These are phyloP conservation scores for Rhaphigaster nebulosa DNA, from an alignment of 2,888 invertebrate species.

Conservation along the genomic window DNA sequence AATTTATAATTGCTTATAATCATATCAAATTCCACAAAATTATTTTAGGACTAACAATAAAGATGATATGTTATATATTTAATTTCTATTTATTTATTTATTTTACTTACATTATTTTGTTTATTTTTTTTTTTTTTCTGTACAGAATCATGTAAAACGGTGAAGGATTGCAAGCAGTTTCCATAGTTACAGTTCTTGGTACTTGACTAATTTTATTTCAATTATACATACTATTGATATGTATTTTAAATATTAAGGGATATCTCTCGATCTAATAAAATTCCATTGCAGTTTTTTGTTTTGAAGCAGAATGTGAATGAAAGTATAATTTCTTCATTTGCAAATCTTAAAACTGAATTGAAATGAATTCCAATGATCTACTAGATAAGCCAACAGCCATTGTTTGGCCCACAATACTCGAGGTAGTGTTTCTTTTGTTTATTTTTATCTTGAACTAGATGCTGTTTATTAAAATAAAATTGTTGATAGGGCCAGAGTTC, in stretches of 20 bases:
- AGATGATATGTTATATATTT: neutral
- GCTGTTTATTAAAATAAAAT: neutral
- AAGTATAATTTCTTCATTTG: neutral
- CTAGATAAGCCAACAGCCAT: slow-evolving; percentile 31
- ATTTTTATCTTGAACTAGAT: neutral
- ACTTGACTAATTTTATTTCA: neutral
- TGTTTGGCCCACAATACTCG: slow-evolving; percentile 9
- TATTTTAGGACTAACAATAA: neutral
- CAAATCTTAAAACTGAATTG: neutral
- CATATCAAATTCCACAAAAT: neutral
- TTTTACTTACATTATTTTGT: neutral
- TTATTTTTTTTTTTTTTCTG: neutral
- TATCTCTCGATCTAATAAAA: neutral
- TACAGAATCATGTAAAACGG: neutral
- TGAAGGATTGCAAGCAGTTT: neutral
- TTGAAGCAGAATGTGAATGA: neutral
- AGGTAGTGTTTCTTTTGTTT: slow-evolving; percentile 20
- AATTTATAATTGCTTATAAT: neutral
- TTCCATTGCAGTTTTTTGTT: neutral
- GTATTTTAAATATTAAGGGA: neutral
- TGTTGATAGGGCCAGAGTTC: slow-evolving; percentile 22
- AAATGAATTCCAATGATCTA: slow-evolving; percentile 34
- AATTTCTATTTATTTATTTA: neutral
- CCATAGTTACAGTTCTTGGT: neutral
- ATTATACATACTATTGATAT: neutral